Base-by-base conservation (phyloP, 1,140 invertebrate genomes). In the Bombyx mandarina region DNA sequence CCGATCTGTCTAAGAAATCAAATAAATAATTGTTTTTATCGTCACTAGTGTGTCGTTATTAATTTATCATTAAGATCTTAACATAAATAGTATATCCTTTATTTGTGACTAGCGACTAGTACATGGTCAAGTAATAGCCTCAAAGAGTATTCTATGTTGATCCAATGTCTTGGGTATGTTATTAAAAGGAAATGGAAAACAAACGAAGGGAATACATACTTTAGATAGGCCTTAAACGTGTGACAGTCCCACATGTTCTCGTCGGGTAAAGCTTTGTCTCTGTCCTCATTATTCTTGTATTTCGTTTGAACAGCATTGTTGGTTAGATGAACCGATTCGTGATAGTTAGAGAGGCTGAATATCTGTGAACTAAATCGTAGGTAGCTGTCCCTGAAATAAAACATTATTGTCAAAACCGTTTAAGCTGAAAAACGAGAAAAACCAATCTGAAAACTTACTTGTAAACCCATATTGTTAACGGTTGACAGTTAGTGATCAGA, bases 261-360 rank as follows among this genome's bases (percentile, higher is more conserved):
- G 61, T 91, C 90, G 6, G 94, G 94, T 47, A 97, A 78, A 5
- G 92, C 90, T 69, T 92, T 90, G 75, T 96, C 92, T 54, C 96
- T 86, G 52, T 93, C 91, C 1, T 88, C 88, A 49, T 91, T 90
- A 76, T 97, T 98, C 71, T 93, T 93, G 71, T 98, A 98, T 80
- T 96, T 94, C 71, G 94, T 94, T 85, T 98, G 97, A 42, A 99
- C 93, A 2, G 97, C 95, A 87, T 98, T 94, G 88, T 99, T 98
- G 47, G 96, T 97, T 6, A 99, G 88, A 85, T 98, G 97, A 54
- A 98, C 93, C 0, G 96, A 96, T 87, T 97, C 96, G 75, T 98
- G 95, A 74, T 96, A 96, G 82, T 97, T 94, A n/a, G 91, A 92
- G 48, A 99, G 81, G 60, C 92, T 94, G 84, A 96, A 99, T 75